phyloP scores from a whole-genome alignment of 2,113 vertebrate species.

The Azemiops feae region DNA sequence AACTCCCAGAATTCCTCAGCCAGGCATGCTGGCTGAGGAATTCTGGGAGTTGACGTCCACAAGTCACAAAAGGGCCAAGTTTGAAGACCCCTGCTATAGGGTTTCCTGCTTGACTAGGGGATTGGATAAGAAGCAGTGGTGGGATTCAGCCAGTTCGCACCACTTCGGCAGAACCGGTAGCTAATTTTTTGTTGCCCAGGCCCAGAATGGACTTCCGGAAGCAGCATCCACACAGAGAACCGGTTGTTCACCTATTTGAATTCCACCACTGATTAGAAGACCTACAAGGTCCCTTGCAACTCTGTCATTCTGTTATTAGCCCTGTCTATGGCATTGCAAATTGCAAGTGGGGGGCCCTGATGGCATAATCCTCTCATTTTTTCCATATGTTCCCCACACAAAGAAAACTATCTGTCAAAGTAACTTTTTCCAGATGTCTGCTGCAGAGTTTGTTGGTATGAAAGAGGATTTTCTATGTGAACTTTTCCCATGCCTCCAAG shows the following conservation, averaged over 20 bases:
- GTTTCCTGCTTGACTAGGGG: neutral
- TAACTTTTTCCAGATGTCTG: neutral
- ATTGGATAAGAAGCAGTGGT: neutral
- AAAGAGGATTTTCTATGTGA: neutral
- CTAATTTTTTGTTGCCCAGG: too few species aligned
- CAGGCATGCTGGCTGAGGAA: too few species aligned
- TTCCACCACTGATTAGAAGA: neutral
- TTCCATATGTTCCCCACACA: neutral
- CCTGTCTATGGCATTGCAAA: neutral
- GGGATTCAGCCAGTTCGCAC: too few species aligned
- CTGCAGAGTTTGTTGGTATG: neutral
- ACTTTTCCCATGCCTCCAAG: too few species aligned
- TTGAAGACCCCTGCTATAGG: neutral
- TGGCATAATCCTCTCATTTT: neutral
- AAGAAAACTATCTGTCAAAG: neutral
- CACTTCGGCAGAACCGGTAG: too few species aligned
- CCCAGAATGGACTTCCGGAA: too few species aligned
- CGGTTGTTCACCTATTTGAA: too few species aligned
- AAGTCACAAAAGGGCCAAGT: too few species aligned
- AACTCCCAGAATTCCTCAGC: too few species aligned
- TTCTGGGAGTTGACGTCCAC: too few species aligned
- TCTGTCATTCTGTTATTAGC: neutral
- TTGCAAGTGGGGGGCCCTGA: too few species aligned
- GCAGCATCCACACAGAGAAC: too few species aligned
- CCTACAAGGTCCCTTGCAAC: neutral